phyloP scores from a whole-genome alignment of 2,888 invertebrate genomes.

The Leuctra nigra region DNA sequence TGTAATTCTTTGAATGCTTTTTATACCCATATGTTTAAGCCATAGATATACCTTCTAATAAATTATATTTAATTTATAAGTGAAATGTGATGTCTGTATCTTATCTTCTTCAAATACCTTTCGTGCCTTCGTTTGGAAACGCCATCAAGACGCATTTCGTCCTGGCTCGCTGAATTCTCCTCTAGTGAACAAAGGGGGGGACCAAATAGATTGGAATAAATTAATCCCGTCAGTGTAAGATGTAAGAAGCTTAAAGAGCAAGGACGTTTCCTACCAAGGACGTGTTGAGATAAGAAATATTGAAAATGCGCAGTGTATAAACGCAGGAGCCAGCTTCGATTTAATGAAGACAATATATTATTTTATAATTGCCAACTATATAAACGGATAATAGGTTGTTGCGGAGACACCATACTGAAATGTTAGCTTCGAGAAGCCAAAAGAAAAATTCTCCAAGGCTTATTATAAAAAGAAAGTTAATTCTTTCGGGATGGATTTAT shows the following conservation, averaged over 20 bases:
- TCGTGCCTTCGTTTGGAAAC: not conserved
- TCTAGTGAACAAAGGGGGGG: not conserved
- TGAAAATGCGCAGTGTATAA: not conserved
- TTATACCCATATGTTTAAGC: too few species aligned
- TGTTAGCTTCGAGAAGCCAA: not conserved
- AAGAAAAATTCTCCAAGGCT: conserved; percentile 5
- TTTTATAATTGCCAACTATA: conserved; percentile 22
- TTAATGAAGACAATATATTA: conserved; percentile 4
- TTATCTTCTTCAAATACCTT: not conserved
- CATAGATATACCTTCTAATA: not conserved
- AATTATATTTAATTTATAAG: not conserved
- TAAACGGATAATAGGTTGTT: conserved; percentile 7
- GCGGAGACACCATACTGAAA: not conserved
- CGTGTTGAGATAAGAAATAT: not conserved
- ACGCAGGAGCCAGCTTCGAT: not conserved
- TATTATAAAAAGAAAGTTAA: conserved; percentile 9
- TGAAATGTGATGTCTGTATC: not conserved
- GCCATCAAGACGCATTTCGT: too few species aligned
- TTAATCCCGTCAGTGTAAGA: not conserved
- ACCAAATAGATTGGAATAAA: not conserved
- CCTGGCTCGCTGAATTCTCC: not conserved
- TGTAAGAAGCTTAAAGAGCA: not conserved
- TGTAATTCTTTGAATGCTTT: conserved; percentile 2
- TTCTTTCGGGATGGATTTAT: not conserved
- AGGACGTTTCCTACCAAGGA: not conserved